Percentiles rank a stretch among this genome's conserved stretches.
Evolutionary conservation across 1,140 invertebrate species (phyloP).

Genomic region (Drosophila athabasca): DNA sequence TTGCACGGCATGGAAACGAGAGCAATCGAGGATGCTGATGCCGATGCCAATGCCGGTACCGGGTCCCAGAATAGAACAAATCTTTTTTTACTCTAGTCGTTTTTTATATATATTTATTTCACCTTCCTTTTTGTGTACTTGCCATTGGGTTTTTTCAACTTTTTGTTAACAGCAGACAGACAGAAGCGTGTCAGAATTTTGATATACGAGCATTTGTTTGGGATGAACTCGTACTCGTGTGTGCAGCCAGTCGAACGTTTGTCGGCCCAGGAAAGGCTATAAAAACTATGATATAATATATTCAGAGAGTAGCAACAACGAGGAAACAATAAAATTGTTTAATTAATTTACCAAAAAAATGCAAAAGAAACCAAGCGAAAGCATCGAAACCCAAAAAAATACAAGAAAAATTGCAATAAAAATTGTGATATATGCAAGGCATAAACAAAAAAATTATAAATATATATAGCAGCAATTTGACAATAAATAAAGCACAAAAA

Average conservation of each 20-base stretch:
- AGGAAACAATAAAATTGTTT: conserved; percentile 75
- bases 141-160: conserved; percentile 27
- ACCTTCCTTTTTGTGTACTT: conserved; percentile 33
- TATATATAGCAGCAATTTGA: conserved; percentile 52
- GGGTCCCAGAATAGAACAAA: conserved; percentile 54
- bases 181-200: conserved; percentile 77
- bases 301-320: conserved; percentile 35
- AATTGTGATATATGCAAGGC: conserved; percentile 58
- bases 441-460: conserved; percentile 66
- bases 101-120: conserved; percentile 58
- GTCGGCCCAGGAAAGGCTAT: conserved; percentile 39
- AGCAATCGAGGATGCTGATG: conserved; percentile 51
- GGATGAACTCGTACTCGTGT: conserved; percentile 37
- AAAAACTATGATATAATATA: conserved; percentile 65
- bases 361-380: conserved; percentile 41
- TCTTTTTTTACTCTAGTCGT: conserved; percentile 54
- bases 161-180: conserved; percentile 37
- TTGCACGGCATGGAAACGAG: conserved; percentile 61
- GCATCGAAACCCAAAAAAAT: conserved; percentile 29
- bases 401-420: conserved; percentile 58
- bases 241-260: conserved; percentile 63
- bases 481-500: conserved; percentile 56
- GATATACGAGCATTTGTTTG: conserved; percentile 64
- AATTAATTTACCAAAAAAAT: conserved; percentile 64
- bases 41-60: conserved; percentile 24